These are phyloP conservation scores for Drosophila melanogaster DNA, from an alignment of 1,140 invertebrate genomes.

Conservation along the genomic window DNA sequence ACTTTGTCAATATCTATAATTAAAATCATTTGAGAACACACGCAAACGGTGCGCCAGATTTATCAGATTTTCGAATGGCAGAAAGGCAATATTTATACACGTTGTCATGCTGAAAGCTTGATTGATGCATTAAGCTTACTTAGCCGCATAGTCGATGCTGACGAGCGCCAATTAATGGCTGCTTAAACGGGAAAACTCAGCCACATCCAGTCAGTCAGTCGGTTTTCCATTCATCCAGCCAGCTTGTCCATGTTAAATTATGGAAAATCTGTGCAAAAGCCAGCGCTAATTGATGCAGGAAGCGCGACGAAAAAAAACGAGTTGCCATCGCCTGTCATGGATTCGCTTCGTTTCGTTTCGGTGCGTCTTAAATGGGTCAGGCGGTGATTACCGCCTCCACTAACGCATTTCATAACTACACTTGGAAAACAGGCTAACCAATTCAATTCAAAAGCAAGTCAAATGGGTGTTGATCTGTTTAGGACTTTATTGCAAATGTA, in stretches of 20 bases:
- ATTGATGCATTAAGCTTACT: slow-evolving; percentile 74
- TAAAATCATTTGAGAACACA: slow-evolving; percentile 78
- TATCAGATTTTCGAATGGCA: slow-evolving; percentile 68
- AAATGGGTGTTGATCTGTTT: too few relatives aligned
- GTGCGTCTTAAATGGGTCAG: slow-evolving; percentile 69
- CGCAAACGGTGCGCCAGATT: slow-evolving; percentile 48
- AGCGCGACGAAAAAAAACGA: slow-evolving; percentile 59
- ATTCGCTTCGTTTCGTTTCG: slow-evolving; percentile 63
- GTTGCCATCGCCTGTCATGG: slow-evolving; percentile 64
- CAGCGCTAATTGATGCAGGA: slow-evolving; percentile 78
- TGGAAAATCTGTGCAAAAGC: slow-evolving; percentile 63
- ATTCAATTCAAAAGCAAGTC: not conserved
- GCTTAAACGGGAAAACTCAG: slow-evolving; percentile 59
- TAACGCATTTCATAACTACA: slow-evolving; percentile 59
- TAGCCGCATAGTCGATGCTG: slow-evolving; percentile 36
- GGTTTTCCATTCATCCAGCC: not conserved
- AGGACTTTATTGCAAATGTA: not conserved
- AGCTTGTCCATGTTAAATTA: slow-evolving; percentile 59
- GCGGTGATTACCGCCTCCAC: slow-evolving; percentile 60
- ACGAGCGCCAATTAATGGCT: slow-evolving; percentile 71
- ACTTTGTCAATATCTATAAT: slow-evolving; percentile 75
- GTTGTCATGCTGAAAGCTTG: slow-evolving; percentile 73
- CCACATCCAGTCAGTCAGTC: slow-evolving; percentile 2
- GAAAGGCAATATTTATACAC: slow-evolving; percentile 37
- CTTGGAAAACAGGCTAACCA: not conserved